A percentile compares a stretch with the other conserved stretches of the same genome.
phyloP scores from a whole-genome alignment of 2,797 vertebrate genomes.

The Pantherophis alleghaniensis region DNA sequence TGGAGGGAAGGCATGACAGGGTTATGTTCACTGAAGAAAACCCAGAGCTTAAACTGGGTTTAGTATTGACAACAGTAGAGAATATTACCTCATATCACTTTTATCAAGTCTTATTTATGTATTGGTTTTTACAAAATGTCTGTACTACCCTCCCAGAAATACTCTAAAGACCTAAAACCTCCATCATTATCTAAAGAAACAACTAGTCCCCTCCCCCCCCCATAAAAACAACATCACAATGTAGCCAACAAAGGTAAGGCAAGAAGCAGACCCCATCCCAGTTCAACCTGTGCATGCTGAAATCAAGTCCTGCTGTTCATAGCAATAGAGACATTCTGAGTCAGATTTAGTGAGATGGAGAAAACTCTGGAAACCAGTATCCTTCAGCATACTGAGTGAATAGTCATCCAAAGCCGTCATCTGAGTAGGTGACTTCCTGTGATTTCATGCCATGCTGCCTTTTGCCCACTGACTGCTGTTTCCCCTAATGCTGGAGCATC shows the following conservation, averaged over 20 bases:
- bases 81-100: background rate
- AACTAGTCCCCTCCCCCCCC: background rate
- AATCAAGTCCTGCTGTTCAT: background rate
- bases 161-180: background rate
- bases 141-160: background rate
- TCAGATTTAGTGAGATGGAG: background rate
- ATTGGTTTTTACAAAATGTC: background rate
- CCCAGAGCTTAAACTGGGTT: background rate
- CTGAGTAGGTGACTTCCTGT: background rate
- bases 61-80: background rate
- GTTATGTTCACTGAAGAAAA: background rate
- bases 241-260: background rate
- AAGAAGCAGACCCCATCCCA: background rate
- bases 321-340: background rate
- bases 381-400: background rate
- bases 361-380: background rate
- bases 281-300: background rate
- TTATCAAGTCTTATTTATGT: background rate
- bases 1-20: background rate
- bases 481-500: background rate
- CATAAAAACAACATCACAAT: background rate
- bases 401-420: background rate
- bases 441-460: background rate
- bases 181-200: background rate
- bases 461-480: background rate